Evolutionary conservation across 2,113 vertebrate species (phyloP).

Genomic region (Varanus komodoensis): DNA sequence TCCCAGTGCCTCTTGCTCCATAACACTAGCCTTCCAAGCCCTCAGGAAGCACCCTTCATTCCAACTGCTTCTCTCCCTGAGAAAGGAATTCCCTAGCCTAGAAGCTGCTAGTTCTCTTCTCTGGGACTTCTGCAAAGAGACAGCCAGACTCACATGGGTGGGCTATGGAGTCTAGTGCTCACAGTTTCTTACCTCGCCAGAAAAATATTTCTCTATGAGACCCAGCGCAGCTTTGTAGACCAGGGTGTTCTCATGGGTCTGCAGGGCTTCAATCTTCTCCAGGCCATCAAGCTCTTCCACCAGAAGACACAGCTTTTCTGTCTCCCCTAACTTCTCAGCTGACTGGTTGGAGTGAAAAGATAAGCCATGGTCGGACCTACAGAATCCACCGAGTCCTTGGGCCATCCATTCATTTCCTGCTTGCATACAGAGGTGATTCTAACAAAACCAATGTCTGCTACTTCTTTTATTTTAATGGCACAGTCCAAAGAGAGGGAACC

Average conservation of each 20-base stretch:
- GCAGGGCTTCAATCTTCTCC: slow-evolving; percentile 87
- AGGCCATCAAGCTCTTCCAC: slow-evolving; percentile 87
- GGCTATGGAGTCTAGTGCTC: no score
- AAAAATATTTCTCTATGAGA: slow-evolving; percentile 88
- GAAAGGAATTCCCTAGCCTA: background rate
- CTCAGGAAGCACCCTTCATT: background rate
- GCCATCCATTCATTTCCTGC: background rate
- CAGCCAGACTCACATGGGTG: background rate
- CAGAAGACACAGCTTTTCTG: slow-evolving; percentile 81
- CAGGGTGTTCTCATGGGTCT: slow-evolving; percentile 84
- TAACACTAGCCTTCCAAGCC: no score
- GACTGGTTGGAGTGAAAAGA: slow-evolving; percentile 68
- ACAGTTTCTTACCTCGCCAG: slow-evolving; percentile 77
- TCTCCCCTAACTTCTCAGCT: slow-evolving; percentile 83
- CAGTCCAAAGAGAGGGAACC: background rate
- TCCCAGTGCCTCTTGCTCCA: no score
- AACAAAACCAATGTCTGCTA: background rate
- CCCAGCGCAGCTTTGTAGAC: slow-evolving; percentile 82
- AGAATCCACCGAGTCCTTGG: background rate
- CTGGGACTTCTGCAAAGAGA: no score
- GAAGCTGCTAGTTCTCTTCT: no score
- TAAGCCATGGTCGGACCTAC: background rate
- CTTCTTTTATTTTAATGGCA: background rate
- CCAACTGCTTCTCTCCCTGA: background rate
- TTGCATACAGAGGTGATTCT: background rate